Percentiles rank a stretch among this genome's conserved stretches.
Conservation (phyloP, 1,140 invertebrate species). For the Leucophenga varia region DNA sequence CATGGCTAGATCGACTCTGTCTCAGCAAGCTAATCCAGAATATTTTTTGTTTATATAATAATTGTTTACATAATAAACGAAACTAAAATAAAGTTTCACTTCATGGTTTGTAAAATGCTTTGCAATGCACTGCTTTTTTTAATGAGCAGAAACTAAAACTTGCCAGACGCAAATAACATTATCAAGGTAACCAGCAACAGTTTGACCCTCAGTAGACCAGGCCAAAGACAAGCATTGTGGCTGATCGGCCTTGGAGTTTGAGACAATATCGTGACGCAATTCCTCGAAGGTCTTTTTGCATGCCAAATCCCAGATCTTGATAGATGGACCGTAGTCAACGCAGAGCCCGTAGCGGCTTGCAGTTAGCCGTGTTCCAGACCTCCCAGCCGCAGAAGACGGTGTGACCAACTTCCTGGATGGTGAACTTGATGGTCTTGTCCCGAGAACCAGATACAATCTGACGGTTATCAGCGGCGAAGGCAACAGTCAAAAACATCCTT, state of each 20-base stretch:
- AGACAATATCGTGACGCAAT: conserved; percentile 90
- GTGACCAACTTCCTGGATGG: conserved; percentile 98
- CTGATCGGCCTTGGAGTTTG: conserved; percentile 79
- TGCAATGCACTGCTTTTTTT: too few relatives aligned
- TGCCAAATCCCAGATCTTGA: conserved; percentile 99
- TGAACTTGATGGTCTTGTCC: conserved; percentile 99
- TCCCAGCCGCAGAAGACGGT: conserved; percentile 98
- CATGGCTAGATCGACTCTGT: too few relatives aligned
- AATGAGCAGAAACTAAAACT: conserved; percentile 74
- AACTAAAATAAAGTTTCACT: too few relatives aligned
- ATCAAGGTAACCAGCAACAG: conserved; percentile 97
- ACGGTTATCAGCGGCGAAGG: conserved; percentile 98
- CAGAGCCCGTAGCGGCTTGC: conserved; percentile 99
- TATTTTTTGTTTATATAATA: conserved; percentile 21
- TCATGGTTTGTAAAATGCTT: too few relatives aligned
- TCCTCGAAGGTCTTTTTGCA: conserved; percentile 99
- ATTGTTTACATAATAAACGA: conserved; percentile 29
- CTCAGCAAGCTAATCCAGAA: too few relatives aligned
- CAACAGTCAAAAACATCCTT: conserved; percentile 99
- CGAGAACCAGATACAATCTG: conserved; percentile 99
- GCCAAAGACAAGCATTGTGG: conserved; percentile 96
- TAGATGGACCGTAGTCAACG: conserved; percentile 97
- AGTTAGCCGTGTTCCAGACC: conserved; percentile 99
- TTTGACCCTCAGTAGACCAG: conserved; percentile 99
- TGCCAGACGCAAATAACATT: conserved; percentile 99